These are phyloP conservation scores for Capitulum mitella DNA, from an alignment of 2,888 invertebrate species.

Conservation along the genomic window DNA sequence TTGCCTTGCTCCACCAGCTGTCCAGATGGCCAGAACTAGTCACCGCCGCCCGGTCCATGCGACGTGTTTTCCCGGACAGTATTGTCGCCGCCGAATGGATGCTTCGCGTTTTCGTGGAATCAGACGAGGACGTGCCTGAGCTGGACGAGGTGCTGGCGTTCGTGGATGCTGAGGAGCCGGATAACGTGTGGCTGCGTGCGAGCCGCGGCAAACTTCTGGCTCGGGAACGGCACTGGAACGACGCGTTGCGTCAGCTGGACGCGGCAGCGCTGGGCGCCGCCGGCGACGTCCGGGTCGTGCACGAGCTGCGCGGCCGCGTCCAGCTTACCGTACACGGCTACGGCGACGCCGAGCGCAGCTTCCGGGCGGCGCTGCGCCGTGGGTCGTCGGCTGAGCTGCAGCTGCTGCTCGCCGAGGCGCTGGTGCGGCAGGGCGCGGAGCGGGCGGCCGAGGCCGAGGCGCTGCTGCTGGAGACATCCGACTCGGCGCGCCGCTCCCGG, in stretches of 20 bases:
- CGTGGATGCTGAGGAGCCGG: neutral
- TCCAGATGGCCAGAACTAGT: neutral
- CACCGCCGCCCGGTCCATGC: neutral
- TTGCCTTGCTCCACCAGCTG: neutral
- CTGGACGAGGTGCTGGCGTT: neutral
- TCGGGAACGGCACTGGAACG: neutral
- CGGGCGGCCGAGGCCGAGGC: slow-evolving; percentile 10
- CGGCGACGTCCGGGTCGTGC: neutral
- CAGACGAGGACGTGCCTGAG: neutral
- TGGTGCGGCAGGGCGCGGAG: slow-evolving; percentile 18
- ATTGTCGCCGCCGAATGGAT: slow-evolving; percentile 3
- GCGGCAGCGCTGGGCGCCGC: neutral
- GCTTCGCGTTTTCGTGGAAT: neutral
- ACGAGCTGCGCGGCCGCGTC: neutral
- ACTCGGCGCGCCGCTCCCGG: neutral
- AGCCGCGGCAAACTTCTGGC: neutral
- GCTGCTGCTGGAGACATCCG: neutral
- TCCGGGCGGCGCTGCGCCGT: neutral
- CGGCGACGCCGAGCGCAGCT: neutral
- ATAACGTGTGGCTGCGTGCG: neutral
- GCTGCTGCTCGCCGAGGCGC: slow-evolving; percentile 14
- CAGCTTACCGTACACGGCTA: neutral
- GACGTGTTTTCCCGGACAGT: neutral
- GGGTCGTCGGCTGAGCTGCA: neutral
- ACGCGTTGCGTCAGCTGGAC: neutral